phyloP scores from a whole-genome alignment of 2,888 invertebrate genomes.

The Cabera pusaria region DNA sequence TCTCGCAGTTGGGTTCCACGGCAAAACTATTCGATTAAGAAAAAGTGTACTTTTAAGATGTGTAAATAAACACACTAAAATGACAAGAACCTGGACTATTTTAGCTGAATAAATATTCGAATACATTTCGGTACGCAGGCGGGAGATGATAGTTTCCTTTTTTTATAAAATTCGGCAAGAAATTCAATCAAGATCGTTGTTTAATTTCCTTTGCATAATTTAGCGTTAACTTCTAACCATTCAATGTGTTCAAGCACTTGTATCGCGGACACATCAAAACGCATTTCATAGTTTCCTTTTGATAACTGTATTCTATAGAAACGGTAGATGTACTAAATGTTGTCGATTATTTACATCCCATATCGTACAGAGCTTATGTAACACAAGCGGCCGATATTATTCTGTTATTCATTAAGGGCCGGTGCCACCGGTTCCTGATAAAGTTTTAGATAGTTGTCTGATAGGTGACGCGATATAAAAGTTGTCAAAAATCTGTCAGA shows the following conservation, averaged over 20 bases:
- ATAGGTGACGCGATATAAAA: too few species aligned
- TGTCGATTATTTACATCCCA: conserved; percentile 18
- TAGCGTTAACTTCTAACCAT: conserved; percentile 37
- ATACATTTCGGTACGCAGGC: too few species aligned
- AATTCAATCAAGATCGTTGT: too few species aligned
- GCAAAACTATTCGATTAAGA: conserved; percentile 65
- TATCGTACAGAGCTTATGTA: conserved; percentile 41
- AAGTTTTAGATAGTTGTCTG: too few species aligned
- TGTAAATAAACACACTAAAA: conserved; percentile 75
- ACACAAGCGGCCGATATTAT: conserved; percentile 26
- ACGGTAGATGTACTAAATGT: too few species aligned
- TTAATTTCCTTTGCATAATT: conserved; percentile 38
- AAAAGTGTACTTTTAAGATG: conserved; percentile 68
- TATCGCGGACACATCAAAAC: conserved; percentile 1
- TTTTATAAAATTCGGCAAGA: too few species aligned
- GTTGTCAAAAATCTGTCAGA: too few species aligned
- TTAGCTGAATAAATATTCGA: too few species aligned
- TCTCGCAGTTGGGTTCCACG: conserved; percentile 64
- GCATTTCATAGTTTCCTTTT: conserved; percentile 4
- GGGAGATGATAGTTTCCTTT: too few species aligned
- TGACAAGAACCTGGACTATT: conserved; percentile 37
- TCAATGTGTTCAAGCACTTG: conserved; percentile 39
- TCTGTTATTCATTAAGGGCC: conserved; percentile 33
- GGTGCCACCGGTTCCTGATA: too few species aligned
- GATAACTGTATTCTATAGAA: neutral